Evolutionary conservation across 1,140 invertebrate species (phyloP), one percentile per base, ranked within the genome.

Genomic region (Drosophila yakuba): DNA sequence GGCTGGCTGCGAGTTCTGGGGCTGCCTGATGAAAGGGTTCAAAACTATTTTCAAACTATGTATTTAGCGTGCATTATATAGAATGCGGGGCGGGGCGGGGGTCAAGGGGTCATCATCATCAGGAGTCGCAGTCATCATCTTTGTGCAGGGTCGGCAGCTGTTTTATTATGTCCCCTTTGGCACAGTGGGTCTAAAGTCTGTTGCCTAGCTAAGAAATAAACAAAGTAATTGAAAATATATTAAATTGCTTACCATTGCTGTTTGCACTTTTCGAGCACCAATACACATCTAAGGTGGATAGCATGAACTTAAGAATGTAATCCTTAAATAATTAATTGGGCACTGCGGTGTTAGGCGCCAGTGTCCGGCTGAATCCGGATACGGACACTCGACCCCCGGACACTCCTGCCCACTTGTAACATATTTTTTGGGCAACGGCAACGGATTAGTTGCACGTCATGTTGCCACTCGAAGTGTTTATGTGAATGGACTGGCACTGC

Each of bases 401-500:
- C 62, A 64, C 75, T 67, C 61, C 56, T 88, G 80, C 80, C 84
- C 80, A 89, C 84, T 88, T 88, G 83, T 89, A 88, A 88, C 83
- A 88, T 89, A 88, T 89, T 88, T 86, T 88, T 88, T 88, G 84
- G 80, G 83, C 79, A 83, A 77, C 76, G 84, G 84, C 48, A 51
- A 28, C 48, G 48, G 84, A 89, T 89, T 89, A 89, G 84, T 89
- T 80, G 85, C 73, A 90, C 85, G 84, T 91, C 82, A 91, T 91
- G 90, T 91, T 91, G 85, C 82, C 90, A 91, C 82, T 91, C 90
- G 82, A 90, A 85, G 81, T 90, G 86, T 86, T 90, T 90, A 90
- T 90, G 81, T 90, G 85, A 79, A 72, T 73, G 69, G 60, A 68
- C 50, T 56, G 45, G n/a, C 61, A 61, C 55, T 61, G 23, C 47